Evolutionary conservation across 2,888 invertebrate genomes (phyloP).

Genomic region (Cerastis leucographa): DNA sequence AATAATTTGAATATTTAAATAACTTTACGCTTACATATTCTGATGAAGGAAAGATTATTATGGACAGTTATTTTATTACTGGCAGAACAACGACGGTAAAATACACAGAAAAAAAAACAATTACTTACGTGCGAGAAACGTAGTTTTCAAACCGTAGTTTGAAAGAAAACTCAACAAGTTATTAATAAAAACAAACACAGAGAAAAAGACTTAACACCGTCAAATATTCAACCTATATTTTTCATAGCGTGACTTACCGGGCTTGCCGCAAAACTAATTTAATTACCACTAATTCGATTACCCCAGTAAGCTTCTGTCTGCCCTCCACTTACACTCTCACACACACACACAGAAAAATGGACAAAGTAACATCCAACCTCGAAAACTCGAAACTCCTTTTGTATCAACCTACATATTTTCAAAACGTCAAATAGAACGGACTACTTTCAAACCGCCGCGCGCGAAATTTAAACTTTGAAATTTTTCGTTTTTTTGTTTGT

Average conservation of each 20-base stretch:
- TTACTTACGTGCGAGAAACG: slow-evolving; percentile 37
- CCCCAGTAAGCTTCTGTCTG: slow-evolving; percentile 77
- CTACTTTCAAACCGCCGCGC: slow-evolving; percentile 31
- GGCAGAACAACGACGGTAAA: not conserved
- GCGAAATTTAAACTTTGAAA: slow-evolving; percentile 28
- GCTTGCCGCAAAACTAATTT: slow-evolving; percentile 81
- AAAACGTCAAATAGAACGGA: slow-evolving; percentile 49
- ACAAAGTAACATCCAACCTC: slow-evolving; percentile 43
- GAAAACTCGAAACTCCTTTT: slow-evolving; percentile 56
- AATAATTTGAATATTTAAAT: slow-evolving; percentile 22
- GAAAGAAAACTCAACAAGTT: slow-evolving; percentile 45
- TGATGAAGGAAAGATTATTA: not conserved
- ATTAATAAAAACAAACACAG: slow-evolving; percentile 55
- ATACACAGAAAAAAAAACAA: not conserved
- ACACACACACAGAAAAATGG: slow-evolving; percentile 37
- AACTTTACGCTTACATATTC: not conserved
- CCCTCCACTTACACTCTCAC: slow-evolving; percentile 70
- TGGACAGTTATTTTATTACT: not conserved
- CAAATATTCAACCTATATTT: slow-evolving; percentile 73
- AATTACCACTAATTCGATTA: slow-evolving; percentile 89
- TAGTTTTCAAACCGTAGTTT: not conserved
- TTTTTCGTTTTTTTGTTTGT: not conserved
- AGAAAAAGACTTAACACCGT: slow-evolving; percentile 57
- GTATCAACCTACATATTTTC: slow-evolving; percentile 43
- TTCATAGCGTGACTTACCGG: slow-evolving; percentile 73